Percentiles rank a stretch among this genome's conserved stretches.
phyloP scores from a whole-genome alignment of 2,113 vertebrate genomes.

The Erythrolamprus reginae region DNA sequence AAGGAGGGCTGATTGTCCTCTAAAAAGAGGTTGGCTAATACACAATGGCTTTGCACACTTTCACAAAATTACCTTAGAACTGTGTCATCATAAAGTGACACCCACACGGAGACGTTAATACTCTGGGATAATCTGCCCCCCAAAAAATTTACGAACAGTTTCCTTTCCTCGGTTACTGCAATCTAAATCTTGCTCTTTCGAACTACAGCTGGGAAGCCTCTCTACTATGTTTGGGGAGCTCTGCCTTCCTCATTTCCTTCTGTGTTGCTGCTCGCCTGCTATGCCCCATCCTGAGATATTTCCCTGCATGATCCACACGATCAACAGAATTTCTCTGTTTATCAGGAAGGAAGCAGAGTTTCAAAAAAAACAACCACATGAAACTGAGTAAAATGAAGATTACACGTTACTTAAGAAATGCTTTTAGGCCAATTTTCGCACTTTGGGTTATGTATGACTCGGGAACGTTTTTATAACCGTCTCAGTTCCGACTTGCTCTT shows the following conservation, averaged over 20 bases:
- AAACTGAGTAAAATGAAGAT: neutral
- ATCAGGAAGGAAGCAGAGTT: neutral
- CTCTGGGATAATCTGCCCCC: neutral
- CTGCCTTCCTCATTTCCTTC: neutral
- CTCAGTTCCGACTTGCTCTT: neutral
- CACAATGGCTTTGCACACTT: no score
- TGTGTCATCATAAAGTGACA: neutral
- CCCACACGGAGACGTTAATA: neutral
- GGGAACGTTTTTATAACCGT: neutral
- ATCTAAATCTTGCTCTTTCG: neutral
- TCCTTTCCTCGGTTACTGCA: neutral
- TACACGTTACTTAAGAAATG: neutral
- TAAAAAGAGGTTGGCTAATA: neutral
- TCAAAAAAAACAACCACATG: neutral
- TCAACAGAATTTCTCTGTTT: neutral
- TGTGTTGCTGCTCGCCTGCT: neutral
- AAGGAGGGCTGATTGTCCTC: neutral
- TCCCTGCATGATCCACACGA: neutral
- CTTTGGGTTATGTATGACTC: no score
- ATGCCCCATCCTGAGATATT: neutral
- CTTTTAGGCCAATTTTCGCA: neutral
- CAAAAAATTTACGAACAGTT: neutral
- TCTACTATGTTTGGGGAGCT: neutral
- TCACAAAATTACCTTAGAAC: neutral
- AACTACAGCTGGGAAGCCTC: neutral